phyloP scores from a whole-genome alignment of 2,888 invertebrate genomes.

The Orchestes rusci region DNA sequence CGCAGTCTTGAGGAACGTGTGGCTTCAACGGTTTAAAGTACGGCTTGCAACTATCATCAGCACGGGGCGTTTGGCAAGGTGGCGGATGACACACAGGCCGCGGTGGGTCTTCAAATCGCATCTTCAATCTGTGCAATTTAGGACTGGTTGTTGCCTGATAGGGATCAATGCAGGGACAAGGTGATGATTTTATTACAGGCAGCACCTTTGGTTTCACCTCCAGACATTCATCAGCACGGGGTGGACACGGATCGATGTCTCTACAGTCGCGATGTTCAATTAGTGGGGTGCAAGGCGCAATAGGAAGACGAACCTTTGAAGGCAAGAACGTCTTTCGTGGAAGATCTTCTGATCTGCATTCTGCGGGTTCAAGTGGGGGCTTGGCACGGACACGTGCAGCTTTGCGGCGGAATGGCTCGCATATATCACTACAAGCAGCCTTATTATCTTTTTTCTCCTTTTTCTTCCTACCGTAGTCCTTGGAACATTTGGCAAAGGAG shows the following conservation, averaged over 20 bases:
- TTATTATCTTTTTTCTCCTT: not conserved
- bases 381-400: not conserved
- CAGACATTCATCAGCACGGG: slow-evolving; percentile 25
- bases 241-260: slow-evolving; percentile 9
- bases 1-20: slow-evolving; percentile 22
- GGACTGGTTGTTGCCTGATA: slow-evolving; percentile 20
- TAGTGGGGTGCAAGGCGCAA: slow-evolving; percentile 14
- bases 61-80: slow-evolving; percentile 13
- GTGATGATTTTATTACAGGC: slow-evolving; percentile 17
- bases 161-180: slow-evolving; percentile 27
- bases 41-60: slow-evolving; percentile 16
- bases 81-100: slow-evolving; percentile 11
- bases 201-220: slow-evolving; percentile 23
- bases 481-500: not conserved
- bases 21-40: slow-evolving; percentile 16
- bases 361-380: slow-evolving; percentile 18
- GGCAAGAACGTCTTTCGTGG: slow-evolving; percentile 19
- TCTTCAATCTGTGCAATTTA: slow-evolving; percentile 21
- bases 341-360: slow-evolving; percentile 9
- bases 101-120: slow-evolving; percentile 28
- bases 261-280: slow-evolving; percentile 14
- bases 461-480: not conserved
- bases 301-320: slow-evolving; percentile 19
- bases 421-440: not conserved
- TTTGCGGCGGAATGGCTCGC: not conserved